Evolutionary conservation across 2,113 vertebrate species (phyloP), one percentile per base, ranked within the genome.

Genomic region (Nothoprocta pentlandii): DNA sequence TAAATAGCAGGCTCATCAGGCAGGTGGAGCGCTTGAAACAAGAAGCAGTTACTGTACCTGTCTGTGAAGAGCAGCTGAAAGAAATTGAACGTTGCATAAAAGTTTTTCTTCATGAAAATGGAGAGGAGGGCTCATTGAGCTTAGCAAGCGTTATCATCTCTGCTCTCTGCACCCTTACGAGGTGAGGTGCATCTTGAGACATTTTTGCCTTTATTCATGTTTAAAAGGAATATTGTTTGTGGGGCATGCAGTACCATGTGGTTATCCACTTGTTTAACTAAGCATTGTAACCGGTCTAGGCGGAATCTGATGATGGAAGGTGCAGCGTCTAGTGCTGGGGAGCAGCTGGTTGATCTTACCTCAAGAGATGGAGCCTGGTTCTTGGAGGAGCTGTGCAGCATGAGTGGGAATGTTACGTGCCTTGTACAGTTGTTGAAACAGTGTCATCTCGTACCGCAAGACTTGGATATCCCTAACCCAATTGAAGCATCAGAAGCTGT

Each of bases 341-440:
- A 99, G 83, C 99, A 99, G 54, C 98, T 99, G 78, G 98, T 99
- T 16, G 99, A 99, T 87, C 95, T 99, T 92, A 99, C 98, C 3
- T 99, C 99, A 7, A 97, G 99, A 36, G 99, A 99, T 41, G 99
- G 99, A 67, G 98, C 99, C 30, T 99, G 99, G 99, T 99, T 99
- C 94, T 93, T 99, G 95, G 99, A 99, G 93, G 99, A 99, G 97
- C 98, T 99, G 8, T 99, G 99, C 96, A 99, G 99, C 88, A 99
- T 99, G 99, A 99, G 98, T 4, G 99, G 99, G 16, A 99, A 99
- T 34, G 98, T 99, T 85, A 98, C 98, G 0, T 99, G 98, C 49
- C 97, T 99, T 59, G 97, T 98, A 39, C 99, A 99, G 67, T 96
- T 99, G 81, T 97, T 99, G 73, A 99, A 99, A 66, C 98, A 98